phyloP scores from a whole-genome alignment of 2,113 vertebrate genomes.

The Athene noctua region DNA sequence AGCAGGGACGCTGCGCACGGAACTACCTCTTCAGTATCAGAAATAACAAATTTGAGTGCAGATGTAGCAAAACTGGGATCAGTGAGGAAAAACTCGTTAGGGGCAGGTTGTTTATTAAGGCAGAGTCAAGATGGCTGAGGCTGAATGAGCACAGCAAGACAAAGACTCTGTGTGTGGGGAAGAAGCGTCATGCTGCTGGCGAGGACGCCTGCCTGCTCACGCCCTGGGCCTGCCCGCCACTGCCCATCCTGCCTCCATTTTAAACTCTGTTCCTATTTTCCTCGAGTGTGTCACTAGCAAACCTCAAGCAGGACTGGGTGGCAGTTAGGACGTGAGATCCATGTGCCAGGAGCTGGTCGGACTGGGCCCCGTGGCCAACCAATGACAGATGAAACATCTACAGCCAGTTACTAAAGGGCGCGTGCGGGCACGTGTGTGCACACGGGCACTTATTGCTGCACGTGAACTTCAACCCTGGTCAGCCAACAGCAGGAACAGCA shows the following conservation, averaged over 20 bases:
- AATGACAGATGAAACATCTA: not conserved
- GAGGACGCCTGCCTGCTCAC: not conserved
- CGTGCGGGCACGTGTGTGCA: not conserved
- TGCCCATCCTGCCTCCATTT: not conserved
- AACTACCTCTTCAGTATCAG: not conserved
- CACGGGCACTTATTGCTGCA: rapidly evolving
- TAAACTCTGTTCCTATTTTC: not conserved
- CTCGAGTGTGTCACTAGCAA: not conserved
- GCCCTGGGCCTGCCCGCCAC: not conserved
- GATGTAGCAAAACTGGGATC: not conserved
- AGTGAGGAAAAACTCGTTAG: not conserved
- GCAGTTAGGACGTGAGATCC: not conserved
- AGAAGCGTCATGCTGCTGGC: not conserved
- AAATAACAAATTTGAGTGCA: not conserved
- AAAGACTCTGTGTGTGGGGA: not conserved
- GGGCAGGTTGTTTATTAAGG: not conserved
- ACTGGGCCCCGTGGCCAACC: not conserved
- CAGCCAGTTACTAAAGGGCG: not conserved
- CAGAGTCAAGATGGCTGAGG: not conserved
- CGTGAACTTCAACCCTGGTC: not conserved
- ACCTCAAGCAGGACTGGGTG: not conserved
- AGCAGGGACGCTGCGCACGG: not conserved
- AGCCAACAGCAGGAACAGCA: not conserved
- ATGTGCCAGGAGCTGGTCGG: not conserved
- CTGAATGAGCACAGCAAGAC: not conserved